These are phyloP conservation scores for Drosophila tsacasi DNA, from an alignment of 1,140 invertebrate species.

Conservation along the genomic window DNA sequence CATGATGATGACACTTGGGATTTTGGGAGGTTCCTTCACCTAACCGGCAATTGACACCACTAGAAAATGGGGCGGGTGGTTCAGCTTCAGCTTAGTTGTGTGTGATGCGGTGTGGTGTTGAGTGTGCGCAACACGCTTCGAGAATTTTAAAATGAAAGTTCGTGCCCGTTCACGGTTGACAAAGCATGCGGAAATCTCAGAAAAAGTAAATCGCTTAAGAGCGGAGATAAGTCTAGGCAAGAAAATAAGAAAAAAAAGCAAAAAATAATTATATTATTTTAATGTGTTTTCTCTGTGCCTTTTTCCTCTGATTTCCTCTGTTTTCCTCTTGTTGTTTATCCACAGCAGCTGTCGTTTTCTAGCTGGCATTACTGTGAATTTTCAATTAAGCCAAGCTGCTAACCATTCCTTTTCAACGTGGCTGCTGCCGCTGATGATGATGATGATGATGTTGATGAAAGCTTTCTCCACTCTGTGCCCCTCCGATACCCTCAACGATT, in stretches of 20 bases:
- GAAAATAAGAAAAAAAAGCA: slow-evolving; percentile 1
- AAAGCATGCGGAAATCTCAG: slow-evolving; percentile 79
- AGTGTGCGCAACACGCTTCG: slow-evolving; percentile 53
- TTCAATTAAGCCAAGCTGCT: slow-evolving; percentile 74
- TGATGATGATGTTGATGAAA: slow-evolving; percentile 46
- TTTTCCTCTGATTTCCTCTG: slow-evolving; percentile 27
- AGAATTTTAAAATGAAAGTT: slow-evolving; percentile 84
- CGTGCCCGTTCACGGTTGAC: slow-evolving; percentile 81
- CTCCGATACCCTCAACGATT: not conserved
- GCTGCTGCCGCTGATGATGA: slow-evolving; percentile 31
- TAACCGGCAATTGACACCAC: slow-evolving; percentile 30
- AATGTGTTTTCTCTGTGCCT: slow-evolving; percentile 63
- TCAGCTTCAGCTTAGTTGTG: not conserved
- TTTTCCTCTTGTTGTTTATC: no score
- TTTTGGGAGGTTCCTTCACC: slow-evolving; percentile 30
- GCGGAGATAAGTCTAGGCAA: slow-evolving; percentile 53
- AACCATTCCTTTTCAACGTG: slow-evolving; percentile 41
- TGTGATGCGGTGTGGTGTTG: not conserved
- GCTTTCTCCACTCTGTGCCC: slow-evolving; percentile 41
- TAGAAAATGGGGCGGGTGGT: slow-evolving; percentile 30
- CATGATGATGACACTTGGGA: slow-evolving; percentile 33
- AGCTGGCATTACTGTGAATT: slow-evolving; percentile 73
- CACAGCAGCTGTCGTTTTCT: slow-evolving; percentile 77
- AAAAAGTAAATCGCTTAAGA: slow-evolving; percentile 53
- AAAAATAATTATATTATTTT: slow-evolving; percentile 78